These are phyloP conservation scores for Syrista parreyssii DNA, from an alignment of 2,888 invertebrate species.

Conservation along the genomic window DNA sequence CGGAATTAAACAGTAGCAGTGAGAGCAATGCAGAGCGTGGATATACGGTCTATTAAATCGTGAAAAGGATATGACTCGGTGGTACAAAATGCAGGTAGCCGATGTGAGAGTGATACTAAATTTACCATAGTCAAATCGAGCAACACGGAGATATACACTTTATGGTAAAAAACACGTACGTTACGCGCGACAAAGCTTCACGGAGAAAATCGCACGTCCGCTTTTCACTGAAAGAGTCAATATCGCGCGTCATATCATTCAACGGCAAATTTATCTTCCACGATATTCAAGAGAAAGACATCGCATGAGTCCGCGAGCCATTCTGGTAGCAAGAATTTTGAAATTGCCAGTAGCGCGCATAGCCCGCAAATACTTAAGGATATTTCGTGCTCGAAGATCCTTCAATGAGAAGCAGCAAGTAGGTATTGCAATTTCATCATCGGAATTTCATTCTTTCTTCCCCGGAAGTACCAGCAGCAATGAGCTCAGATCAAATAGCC, in stretches of 20 bases:
- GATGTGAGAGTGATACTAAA: not conserved
- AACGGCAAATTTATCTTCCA: not conserved
- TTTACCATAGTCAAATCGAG: not conserved
- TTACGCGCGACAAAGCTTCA: not conserved
- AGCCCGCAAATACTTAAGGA: not conserved
- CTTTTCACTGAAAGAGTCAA: conserved; percentile 20
- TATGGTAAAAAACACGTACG: not conserved
- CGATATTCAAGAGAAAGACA: not conserved
- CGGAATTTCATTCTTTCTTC: not conserved
- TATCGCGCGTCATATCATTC: not conserved
- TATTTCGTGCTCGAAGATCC: not conserved
- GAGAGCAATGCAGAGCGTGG: not conserved
- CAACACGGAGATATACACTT: not conserved
- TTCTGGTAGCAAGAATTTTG: not conserved
- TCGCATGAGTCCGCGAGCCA: not conserved
- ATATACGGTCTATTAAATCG: not conserved
- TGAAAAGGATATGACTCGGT: no score
- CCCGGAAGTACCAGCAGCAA: not conserved
- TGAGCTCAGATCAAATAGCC: not conserved
- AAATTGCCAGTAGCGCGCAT: not conserved
- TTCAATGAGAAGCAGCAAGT: not conserved
- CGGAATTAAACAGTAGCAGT: not conserved
- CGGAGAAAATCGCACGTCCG: not conserved
- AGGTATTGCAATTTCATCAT: not conserved
- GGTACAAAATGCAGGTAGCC: not conserved